Evolutionary conservation across 2,797 vertebrate genomes (phyloP).

Genomic region (Hippoglossus hippoglossus): DNA sequence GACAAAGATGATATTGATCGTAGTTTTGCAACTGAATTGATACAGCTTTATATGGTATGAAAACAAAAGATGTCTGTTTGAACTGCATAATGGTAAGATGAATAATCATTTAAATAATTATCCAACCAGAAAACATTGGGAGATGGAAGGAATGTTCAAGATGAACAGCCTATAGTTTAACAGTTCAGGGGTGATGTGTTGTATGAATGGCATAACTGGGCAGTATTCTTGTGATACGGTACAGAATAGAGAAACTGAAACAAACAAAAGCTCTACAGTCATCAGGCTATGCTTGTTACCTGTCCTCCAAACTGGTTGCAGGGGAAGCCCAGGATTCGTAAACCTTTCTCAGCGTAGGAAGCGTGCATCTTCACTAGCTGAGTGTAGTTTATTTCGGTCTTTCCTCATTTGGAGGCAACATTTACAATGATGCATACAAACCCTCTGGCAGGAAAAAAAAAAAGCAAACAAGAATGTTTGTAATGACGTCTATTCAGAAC

Average conservation of each 20-base stretch:
- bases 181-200: background rate
- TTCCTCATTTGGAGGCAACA: slow-evolving; percentile 97
- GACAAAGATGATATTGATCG: too few species aligned
- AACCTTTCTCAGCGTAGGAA: slow-evolving; percentile 92
- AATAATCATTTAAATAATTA: background rate
- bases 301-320: slow-evolving; percentile 98
- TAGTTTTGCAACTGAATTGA: background rate
- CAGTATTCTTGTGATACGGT: too few species aligned
- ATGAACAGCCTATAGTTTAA: background rate
- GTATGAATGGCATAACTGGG: background rate
- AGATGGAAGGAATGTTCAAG: background rate
- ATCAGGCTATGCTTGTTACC: slow-evolving; percentile 75
- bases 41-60: background rate
- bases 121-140: background rate
- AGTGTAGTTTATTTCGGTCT: slow-evolving; percentile 96
- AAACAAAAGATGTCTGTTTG: background rate
- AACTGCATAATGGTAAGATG: background rate
- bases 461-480: background rate
- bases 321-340: slow-evolving; percentile 95
- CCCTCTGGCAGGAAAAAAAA: slow-evolving; percentile 78
- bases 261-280: background rate
- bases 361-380: slow-evolving; percentile 92
- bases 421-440: slow-evolving; percentile 93
- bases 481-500: background rate
- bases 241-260: background rate